A percentile compares a stretch with the other conserved stretches of the same genome.
Conservation (phyloP, 2,113 vertebrate species). For the Epinephelus fuscoguttatus region DNA sequence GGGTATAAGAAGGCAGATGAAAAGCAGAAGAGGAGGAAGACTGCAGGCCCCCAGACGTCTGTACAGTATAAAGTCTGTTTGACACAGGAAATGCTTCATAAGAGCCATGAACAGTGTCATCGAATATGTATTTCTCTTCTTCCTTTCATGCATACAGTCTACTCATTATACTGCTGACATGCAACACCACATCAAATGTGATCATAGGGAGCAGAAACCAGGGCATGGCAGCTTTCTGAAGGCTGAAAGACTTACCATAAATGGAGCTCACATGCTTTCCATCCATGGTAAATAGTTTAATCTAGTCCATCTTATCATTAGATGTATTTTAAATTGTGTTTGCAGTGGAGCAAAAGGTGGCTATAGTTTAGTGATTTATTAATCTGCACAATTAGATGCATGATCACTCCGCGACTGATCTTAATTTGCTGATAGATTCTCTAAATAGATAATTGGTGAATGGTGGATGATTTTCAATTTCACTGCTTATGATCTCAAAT, state of each 20-base stretch:
- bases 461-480: conserved; percentile 40
- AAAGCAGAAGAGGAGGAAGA: background rate
- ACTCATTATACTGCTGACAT: conserved; percentile 40
- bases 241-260: conserved; percentile 25
- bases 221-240: conserved; percentile 36
- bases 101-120: conserved; percentile 9
- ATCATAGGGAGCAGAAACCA: conserved; percentile 36
- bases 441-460: background rate
- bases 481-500: conserved; percentile 32
- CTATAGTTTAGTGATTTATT: background rate
- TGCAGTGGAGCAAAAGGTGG: background rate
- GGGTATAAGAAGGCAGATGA: background rate
- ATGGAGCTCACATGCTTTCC: background rate
- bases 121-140: conserved; percentile 32
- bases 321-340: conserved; percentile 4
- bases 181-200: conserved; percentile 35
- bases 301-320: background rate
- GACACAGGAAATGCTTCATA: background rate
- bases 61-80: conserved; percentile 7
- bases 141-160: conserved; percentile 23
- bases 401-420: conserved; percentile 7
- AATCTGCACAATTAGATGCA: conserved; percentile 9
- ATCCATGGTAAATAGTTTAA: background rate
- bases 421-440: conserved; percentile 8
- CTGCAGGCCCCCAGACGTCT: background rate